Percentiles rank a stretch among this genome's conserved stretches.
These are phyloP conservation scores for Argyrosomus regius DNA, from an alignment of 2,797 vertebrate species.

Conservation along the genomic window DNA sequence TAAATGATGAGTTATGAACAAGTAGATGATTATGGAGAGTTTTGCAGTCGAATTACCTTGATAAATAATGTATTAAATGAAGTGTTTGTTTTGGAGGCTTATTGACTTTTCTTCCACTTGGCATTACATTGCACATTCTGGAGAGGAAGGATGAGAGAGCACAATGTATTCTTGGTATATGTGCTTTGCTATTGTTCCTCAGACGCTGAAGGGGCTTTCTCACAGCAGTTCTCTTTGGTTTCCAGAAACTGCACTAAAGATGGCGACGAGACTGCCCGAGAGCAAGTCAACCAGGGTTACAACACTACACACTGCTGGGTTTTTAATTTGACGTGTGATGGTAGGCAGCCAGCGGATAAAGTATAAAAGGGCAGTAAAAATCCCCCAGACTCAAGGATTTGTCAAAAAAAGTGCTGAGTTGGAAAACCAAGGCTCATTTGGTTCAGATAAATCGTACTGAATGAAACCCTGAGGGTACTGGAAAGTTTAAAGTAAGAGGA, in stretches of 20 bases:
- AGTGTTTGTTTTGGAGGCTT: background rate
- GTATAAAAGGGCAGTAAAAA: slow-evolving; percentile 4
- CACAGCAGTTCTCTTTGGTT: background rate
- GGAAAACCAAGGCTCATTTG: slow-evolving; percentile 6
- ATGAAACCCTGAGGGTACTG: background rate
- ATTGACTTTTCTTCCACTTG: background rate
- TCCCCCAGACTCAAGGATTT: background rate
- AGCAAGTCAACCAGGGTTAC: background rate
- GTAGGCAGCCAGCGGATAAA: background rate
- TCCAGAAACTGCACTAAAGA: slow-evolving; percentile 7
- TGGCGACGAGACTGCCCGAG: background rate
- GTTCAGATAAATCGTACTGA: background rate
- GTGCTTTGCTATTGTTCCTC: background rate
- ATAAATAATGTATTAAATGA: background rate
- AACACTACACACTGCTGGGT: background rate
- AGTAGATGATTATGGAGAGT: background rate
- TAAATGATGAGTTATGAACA: background rate
- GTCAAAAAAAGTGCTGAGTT: slow-evolving; percentile 8
- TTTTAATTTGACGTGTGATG: slow-evolving; percentile 7
- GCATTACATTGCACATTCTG: background rate
- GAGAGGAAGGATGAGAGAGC: background rate
- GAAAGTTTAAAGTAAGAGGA: background rate
- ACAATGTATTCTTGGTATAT: background rate
- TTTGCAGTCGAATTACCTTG: background rate
- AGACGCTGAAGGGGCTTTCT: background rate